Evolutionary conservation across 2,888 invertebrate genomes (phyloP).

Genomic region (Cyclophora albipunctata): DNA sequence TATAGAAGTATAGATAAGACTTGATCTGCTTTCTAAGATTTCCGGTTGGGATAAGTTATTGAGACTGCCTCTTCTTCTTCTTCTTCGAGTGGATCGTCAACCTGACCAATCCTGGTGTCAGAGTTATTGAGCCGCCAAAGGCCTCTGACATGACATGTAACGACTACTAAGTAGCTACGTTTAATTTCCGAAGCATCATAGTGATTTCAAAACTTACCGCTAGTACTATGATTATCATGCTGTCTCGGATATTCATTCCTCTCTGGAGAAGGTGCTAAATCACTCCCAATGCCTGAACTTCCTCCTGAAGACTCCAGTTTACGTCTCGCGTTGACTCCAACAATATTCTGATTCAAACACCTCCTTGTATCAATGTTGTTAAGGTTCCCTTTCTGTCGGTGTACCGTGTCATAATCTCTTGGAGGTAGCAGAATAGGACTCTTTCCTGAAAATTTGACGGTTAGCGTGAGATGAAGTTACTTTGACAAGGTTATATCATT

Average conservation of each 20-base stretch:
- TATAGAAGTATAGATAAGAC: no score
- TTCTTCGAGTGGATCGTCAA: no score
- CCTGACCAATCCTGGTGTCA: no score
- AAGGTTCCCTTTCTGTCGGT: constrained; percentile 76
- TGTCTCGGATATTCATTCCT: constrained; percentile 61
- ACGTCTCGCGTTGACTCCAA: constrained; percentile 63
- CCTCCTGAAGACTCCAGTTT: constrained; percentile 83
- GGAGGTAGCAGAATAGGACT: constrained; percentile 92
- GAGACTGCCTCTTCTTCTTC: no score
- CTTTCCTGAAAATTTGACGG: constrained; percentile 46
- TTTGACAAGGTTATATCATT: not conserved
- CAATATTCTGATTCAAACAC: constrained; percentile 82
- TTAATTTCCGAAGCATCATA: no score
- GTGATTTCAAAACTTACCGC: constrained; percentile 60
- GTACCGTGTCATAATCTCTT: constrained; percentile 94
- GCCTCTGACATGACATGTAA: no score
- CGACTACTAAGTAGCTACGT: no score
- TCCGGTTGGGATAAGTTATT: no score
- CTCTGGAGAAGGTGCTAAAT: constrained; percentile 89
- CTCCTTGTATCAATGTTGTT: constrained; percentile 70
- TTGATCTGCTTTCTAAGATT: no score
- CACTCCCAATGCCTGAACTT: constrained; percentile 92
- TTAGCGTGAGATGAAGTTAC: not conserved
- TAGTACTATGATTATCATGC: constrained; percentile 78
- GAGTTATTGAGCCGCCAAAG: no score